phyloP scores from a whole-genome alignment of 2,113 vertebrate genomes.

The Mystacornis crossleyi region DNA sequence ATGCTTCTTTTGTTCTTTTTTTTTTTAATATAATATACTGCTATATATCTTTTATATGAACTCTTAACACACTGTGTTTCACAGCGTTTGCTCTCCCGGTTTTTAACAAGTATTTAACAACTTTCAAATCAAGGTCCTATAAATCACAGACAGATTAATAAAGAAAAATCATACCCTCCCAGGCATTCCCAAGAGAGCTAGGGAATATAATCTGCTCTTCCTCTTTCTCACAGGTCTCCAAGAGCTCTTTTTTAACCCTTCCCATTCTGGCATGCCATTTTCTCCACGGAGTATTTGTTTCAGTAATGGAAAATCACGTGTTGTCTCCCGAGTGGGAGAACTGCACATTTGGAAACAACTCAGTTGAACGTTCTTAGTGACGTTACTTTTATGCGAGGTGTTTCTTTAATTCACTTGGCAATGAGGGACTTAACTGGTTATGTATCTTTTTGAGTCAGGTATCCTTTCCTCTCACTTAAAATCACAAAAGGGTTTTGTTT shows the following conservation, averaged over 20 bases:
- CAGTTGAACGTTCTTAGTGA: background rate
- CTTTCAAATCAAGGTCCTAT: background rate
- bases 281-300: rapidly evolving
- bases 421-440: background rate
- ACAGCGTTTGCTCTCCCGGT: background rate
- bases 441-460: background rate
- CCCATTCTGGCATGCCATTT: background rate
- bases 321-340: background rate
- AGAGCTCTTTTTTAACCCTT: constrained; percentile 45
- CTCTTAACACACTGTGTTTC: background rate
- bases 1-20: rapidly evolving
- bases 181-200: background rate
- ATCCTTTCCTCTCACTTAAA: background rate
- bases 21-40: background rate
- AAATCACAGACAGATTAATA: constrained; percentile 17
- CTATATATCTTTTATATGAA: background rate
- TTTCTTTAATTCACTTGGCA: constrained; percentile 22
- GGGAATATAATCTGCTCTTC: constrained; percentile 54
- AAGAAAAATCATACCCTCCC: background rate
- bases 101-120: background rate
- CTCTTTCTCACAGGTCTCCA: constrained; percentile 30
- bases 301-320: background rate
- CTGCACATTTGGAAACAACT: background rate
- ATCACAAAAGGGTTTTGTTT: constrained; percentile 20
- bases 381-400: background rate